These are phyloP conservation scores for Thunnus thynnus DNA, from an alignment of 2,113 vertebrate species.

Conservation along the genomic window DNA sequence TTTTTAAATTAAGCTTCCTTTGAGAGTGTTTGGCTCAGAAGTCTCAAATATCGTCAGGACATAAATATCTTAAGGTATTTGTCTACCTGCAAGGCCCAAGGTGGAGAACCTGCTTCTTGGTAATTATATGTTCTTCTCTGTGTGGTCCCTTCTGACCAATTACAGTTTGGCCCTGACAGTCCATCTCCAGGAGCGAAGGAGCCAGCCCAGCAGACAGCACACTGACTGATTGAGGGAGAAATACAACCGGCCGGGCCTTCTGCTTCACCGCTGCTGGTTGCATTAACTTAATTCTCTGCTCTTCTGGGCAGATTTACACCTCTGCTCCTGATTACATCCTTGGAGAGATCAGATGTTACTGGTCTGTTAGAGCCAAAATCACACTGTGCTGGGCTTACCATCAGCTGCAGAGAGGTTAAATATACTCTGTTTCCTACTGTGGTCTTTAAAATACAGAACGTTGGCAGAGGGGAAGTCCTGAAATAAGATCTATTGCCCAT, in stretches of 20 bases:
- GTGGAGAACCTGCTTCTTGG: slow-evolving; percentile 19
- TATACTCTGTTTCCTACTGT: neutral
- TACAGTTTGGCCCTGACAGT: slow-evolving; percentile 50
- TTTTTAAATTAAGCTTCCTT: neutral
- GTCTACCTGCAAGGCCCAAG: neutral
- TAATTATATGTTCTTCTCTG: slow-evolving; percentile 54
- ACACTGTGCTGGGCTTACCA: slow-evolving; percentile 1
- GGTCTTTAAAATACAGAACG: slow-evolving; percentile 15
- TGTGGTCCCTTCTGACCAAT: slow-evolving; percentile 58
- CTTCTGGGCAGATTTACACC: slow-evolving; percentile 59
- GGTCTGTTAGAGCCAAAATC: slow-evolving; percentile 18
- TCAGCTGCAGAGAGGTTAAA: slow-evolving; percentile 21
- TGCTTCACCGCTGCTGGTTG: slow-evolving; percentile 32
- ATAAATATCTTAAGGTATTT: neutral
- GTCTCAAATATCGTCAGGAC: neutral
- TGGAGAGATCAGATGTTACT: slow-evolving; percentile 46
- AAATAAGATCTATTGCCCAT: neutral
- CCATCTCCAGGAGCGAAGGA: slow-evolving; percentile 26
- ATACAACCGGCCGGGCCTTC: slow-evolving; percentile 40
- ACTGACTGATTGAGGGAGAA: slow-evolving; percentile 42
- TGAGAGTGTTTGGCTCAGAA: neutral
- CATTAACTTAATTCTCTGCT: slow-evolving; percentile 61
- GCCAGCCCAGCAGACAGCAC: slow-evolving; percentile 36
- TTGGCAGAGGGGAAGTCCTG: neutral
- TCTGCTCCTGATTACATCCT: slow-evolving; percentile 55